Percentiles rank a stretch among this genome's conserved stretches.
These are phyloP conservation scores for Phortica okadai DNA, from an alignment of 2,888 invertebrate genomes.

Conservation along the genomic window DNA sequence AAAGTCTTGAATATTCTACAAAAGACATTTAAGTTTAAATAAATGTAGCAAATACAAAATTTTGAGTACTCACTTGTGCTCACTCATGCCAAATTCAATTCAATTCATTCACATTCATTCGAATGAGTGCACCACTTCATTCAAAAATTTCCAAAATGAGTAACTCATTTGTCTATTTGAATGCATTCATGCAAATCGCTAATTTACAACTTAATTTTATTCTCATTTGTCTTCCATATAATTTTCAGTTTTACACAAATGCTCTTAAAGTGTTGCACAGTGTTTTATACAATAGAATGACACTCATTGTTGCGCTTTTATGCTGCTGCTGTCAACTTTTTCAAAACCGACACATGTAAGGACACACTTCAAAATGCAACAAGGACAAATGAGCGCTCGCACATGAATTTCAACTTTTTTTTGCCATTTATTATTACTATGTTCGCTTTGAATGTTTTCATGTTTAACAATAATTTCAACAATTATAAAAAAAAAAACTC, in stretches of 20 bases:
- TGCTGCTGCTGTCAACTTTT: neutral
- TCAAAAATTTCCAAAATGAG: no score
- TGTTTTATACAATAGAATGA: neutral
- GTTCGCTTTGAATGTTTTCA: neutral
- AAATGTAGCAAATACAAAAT: no score
- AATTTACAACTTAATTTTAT: no score
- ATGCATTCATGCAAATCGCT: no score
- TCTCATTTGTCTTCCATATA: no score
- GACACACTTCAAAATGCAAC: slow-evolving; percentile 30
- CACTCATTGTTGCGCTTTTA: slow-evolving; percentile 19
- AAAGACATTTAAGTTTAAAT: no score
- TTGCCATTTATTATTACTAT: neutral
- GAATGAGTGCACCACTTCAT: no score
- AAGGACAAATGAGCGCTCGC: slow-evolving; percentile 12
- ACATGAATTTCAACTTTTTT: slow-evolving; percentile 18
- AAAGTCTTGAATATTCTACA: no score
- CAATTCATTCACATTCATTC: no score
- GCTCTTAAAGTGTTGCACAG: neutral
- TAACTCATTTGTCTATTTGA: no score
- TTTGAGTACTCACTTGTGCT: no score
- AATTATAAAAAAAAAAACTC: slow-evolving; percentile 17
- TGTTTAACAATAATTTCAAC: slow-evolving; percentile 25
- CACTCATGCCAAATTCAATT: no score
- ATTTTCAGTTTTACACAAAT: neutral
- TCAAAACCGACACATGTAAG: slow-evolving; percentile 31